Conservation (phyloP, 2,113 vertebrate species). For the Ploceus nigricollis region DNA sequence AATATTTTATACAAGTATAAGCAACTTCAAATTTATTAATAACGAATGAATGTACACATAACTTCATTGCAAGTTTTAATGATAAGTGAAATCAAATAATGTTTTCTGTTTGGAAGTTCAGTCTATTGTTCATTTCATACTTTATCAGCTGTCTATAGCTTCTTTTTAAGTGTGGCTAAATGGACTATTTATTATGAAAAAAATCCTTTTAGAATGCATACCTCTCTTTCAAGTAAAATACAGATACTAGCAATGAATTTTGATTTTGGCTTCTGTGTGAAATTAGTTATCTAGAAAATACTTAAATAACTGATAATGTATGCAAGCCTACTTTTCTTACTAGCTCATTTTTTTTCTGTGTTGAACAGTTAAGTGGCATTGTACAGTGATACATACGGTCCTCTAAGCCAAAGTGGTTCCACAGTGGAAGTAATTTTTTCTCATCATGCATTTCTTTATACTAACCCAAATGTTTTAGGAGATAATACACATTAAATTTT, state of each 20-base stretch:
- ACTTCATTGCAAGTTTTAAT: background rate
- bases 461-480: background rate
- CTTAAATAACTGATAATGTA: background rate
- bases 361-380: background rate
- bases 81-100: background rate
- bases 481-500: background rate
- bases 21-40: background rate
- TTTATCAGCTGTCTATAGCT: fast-evolving
- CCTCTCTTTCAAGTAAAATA: background rate
- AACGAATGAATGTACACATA: background rate
- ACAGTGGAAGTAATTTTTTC: background rate
- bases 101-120: background rate
- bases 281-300: background rate
- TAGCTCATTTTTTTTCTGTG: background rate
- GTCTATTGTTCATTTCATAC: background rate
- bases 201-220: background rate
- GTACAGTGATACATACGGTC: background rate
- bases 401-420: background rate
- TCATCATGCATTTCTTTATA: background rate
- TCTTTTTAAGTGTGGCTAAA: background rate
- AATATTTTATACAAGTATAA: background rate
- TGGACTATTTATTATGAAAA: background rate
- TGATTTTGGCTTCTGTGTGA: background rate
- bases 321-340: background rate
- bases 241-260: background rate